Base-by-base conservation (phyloP, 2,888 invertebrate genomes). In the Oscheius sp. region DNA sequence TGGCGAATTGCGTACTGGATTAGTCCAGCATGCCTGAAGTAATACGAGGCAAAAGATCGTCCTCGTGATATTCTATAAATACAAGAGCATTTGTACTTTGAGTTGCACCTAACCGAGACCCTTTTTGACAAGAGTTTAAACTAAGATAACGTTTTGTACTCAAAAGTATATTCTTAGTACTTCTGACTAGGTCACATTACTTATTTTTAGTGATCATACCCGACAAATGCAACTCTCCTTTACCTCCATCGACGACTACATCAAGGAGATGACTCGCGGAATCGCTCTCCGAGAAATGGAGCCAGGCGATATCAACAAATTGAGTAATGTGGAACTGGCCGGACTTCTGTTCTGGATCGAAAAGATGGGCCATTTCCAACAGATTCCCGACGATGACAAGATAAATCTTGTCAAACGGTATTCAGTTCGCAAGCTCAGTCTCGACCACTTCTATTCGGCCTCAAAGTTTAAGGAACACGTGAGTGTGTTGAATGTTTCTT, bases 281-380 rank as follows among this genome's bases (percentile, higher is more conserved):
- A 70, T 70, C n/a, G 73, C 63, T 21, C 75, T 83, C 10, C 77
- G 85, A 10, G 71, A 73, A 57, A 86, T 88, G 84, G 78, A 77
- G 4, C 85, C 87, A 32, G 57, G 65, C 1, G 87, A 87, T 63
- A 85, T 88, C 33, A 82, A 81, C 63, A 80, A 81, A 21, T 72
- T 87, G 60, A 81, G 82, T n/a, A 78, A 80, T 2, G 83, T 84
- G 13, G 87, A 87, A 62, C 50, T 88, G 63, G 76, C 81, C 32
- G 87, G 87, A n/a, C 72, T 87, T 1, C 70, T 86, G 55, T 87
- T 84, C 75, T 88, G 86, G 87, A 81, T 87, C 13, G 86, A 86
- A 51, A 86, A 85, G 70, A 76, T 85, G 63, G 72, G 76, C 0
- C 86, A 87, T n/a, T 87, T 79, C 68, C 59, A 53, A 13, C 63